phyloP scores from a whole-genome alignment of 2,888 invertebrate genomes.

The Tubulanus polymorphus region DNA sequence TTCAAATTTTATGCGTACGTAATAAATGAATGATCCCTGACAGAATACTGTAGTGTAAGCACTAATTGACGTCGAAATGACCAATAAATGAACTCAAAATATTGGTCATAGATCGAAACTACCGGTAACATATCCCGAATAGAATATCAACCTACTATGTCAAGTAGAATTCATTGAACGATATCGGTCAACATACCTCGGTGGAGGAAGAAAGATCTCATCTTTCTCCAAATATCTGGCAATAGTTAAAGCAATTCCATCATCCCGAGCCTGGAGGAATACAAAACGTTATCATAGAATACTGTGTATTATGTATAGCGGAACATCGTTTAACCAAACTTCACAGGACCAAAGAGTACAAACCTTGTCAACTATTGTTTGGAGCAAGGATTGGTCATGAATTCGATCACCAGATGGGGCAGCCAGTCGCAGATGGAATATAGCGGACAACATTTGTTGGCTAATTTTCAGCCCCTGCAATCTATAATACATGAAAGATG shows the following conservation, averaged over 20 bases:
- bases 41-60: no score
- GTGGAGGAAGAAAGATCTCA: conserved; percentile 65
- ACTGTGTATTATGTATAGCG: not conserved
- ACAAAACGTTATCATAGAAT: no score
- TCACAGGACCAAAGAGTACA: not conserved
- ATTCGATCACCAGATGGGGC: conserved; percentile 47
- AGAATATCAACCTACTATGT: no score
- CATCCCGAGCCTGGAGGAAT: conserved; percentile 63
- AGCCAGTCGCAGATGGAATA: conserved; percentile 60
- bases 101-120: no score
- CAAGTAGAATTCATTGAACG: no score
- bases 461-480: conserved; percentile 54
- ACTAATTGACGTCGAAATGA: no score
- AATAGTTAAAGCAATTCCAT: conserved; percentile 67
- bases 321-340: not conserved
- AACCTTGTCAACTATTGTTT: conserved; percentile 60
- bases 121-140: no score
- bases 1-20: no score
- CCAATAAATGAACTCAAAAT: no score
- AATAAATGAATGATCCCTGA: no score
- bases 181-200: conserved; percentile 52
- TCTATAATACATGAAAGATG: conserved; percentile 9
- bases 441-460: conserved; percentile 66
- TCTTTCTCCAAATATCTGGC: conserved; percentile 67
- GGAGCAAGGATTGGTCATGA: conserved; percentile 59